Base-by-base conservation (phyloP, 2,888 invertebrate genomes). In the Stenodera caucasica region DNA sequence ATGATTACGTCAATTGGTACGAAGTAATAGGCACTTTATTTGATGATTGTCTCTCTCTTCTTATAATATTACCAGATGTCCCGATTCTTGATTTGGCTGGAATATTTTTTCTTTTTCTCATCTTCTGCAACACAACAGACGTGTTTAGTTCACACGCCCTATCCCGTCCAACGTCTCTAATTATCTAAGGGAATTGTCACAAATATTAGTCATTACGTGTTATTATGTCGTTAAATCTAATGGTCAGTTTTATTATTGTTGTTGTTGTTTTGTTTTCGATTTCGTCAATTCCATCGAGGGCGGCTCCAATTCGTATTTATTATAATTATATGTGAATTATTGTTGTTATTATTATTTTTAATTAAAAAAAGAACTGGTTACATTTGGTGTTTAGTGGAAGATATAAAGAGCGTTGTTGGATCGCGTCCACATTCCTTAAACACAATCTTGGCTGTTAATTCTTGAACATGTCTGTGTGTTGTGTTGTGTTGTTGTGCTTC, bases 381-480 rank as follows among this genome's bases (percentile, higher is more conserved):
- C 35, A 40, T 32, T 23, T 40, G 54, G 54, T 40, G 35, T 11
- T 32, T 35, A 40, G 37, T 29, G n/a, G n/a, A n/a, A 37, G 37
- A 23, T 29, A 14, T 29, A 40, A 40, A 37, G 54, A 35, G 54
- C 18, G 35, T 54, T 33, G 60, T 55, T 40, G 57, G 60, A 60
- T 66, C 66, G 70, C 72, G 69, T 73, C 75, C 73, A 74, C 75
- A 75, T 75, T 75, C 75, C 74, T 40, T 72, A 73, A 73, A 74
- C 73, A 73, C 72, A 75, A 74, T 75, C 75, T 74, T 70, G 72
- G 71, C 72, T 73, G 72, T 75, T 75, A 75, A 75, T 75, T 75
- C 74, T 73, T 70, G 68, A 72, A 75, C 74, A 75, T 74, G 75
- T 75, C 73, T 70, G 69, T 69, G 66, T 45, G 21, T 18, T 18